Evolutionary conservation across 2,113 vertebrate genomes (phyloP).

Genomic region (Tympanuchus pallidicinctus): DNA sequence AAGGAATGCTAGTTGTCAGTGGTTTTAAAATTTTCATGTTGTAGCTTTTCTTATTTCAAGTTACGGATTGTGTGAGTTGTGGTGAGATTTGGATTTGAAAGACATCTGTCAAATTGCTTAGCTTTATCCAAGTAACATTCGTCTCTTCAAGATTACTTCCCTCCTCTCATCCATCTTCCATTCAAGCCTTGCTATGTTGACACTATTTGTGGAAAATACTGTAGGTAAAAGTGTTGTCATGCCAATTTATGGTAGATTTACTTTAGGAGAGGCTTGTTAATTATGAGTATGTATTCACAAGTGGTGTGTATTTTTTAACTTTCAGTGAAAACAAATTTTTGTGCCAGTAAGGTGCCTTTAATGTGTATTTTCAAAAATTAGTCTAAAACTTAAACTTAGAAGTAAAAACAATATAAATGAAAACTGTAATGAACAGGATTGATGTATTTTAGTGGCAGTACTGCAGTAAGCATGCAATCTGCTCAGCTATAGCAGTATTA

Average conservation of each 20-base stretch:
- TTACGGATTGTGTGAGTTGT: neutral
- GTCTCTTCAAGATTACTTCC: neutral
- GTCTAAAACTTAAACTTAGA: neutral
- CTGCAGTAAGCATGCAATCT: neutral
- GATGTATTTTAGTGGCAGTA: neutral
- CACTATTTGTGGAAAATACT: neutral
- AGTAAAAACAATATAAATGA: neutral
- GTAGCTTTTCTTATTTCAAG: neutral
- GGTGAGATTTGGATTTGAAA: neutral
- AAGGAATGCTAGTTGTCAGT: neutral
- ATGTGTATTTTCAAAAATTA: neutral
- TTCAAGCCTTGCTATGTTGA: neutral
- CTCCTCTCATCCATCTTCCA: neutral
- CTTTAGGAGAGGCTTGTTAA: neutral
- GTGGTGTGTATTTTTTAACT: neutral
- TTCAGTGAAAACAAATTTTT: neutral
- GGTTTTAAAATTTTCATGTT: neutral
- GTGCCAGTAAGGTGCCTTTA: neutral
- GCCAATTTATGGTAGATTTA: too few relatives aligned
- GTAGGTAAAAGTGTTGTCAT: neutral
- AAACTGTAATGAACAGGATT: neutral
- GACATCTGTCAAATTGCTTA: neutral
- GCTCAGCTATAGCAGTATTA: neutral
- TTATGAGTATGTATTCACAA: neutral
- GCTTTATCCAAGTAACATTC: neutral